Evolutionary conservation across 2,113 vertebrate species (phyloP).

Genomic region (human (Homo sapiens)): DNA sequence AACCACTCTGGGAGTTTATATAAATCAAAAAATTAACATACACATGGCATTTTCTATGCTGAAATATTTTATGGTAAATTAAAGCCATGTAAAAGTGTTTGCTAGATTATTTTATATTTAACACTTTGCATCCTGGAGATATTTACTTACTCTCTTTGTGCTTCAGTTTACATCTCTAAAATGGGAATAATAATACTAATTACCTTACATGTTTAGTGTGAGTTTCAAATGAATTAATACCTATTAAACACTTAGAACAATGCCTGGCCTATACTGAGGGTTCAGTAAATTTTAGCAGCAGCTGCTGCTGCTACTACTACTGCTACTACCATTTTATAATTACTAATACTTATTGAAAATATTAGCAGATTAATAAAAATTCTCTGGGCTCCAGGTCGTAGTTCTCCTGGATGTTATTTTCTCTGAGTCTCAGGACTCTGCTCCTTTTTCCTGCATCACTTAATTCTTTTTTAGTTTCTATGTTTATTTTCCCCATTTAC

Average conservation of each 20-base stretch:
- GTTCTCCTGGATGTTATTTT: background rate
- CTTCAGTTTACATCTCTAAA: background rate
- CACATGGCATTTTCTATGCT: background rate
- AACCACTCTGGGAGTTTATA: background rate
- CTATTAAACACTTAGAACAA: background rate
- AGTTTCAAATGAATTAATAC: conserved; percentile 2
- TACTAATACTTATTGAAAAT: background rate
- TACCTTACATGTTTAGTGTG: background rate
- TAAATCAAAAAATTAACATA: background rate
- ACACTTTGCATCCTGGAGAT: background rate
- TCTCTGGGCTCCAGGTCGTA: background rate
- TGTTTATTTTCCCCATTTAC: background rate
- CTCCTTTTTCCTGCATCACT: background rate
- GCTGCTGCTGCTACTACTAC: background rate
- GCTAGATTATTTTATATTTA: background rate
- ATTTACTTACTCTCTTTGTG: background rate
- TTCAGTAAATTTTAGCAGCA: background rate
- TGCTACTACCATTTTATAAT: background rate
- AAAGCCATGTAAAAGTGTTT: background rate
- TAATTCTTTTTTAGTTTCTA: background rate
- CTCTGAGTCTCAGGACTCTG: background rate
- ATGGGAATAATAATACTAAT: background rate
- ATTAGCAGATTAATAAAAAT: background rate
- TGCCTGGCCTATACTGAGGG: background rate
- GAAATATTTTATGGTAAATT: background rate